Base-by-base conservation (phyloP, 1,140 invertebrate species). In the Heliconius hewitsoni region DNA sequence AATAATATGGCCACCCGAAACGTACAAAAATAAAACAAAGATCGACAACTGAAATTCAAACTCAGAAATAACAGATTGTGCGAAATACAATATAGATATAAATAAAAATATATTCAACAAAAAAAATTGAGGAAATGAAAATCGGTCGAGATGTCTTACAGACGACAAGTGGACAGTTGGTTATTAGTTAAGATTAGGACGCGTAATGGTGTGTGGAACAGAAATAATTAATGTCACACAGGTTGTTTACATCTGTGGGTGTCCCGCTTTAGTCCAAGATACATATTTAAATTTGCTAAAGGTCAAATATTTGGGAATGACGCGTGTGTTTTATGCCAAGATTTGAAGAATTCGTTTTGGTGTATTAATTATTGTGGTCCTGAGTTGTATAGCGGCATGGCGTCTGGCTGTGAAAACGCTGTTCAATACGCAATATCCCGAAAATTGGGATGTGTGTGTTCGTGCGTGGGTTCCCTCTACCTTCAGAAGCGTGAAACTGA, bases 161-260 rank as follows among this genome's bases (percentile, higher is more conserved):
- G 16, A 19, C 74, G 79, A 81, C 76, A 73, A 46, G 27, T 57
- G 60, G 79, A 81, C 76, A 74, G 76, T 73, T 73, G 42, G 55
- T 81, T 77, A 81, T 81, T 81, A 77, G 75, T 77, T 81, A 27
- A 72, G 70, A 74, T 76, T 72, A 50, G 79, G 79, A 81, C 77
- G 19, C 18, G 79, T 77, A 77, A 80, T 80, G 71, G 74, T 76
- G 71, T 73, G 76, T 27, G 50, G 71, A 79, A 57, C 73, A 66
- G 71, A 79, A 79, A 73, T 75, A 75, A 79, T 74, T 74, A 73
- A 79, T 73, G 76, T 77, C 70, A 57, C 55, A 60, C 55, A 11
- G 55, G 55, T 23, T 60, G 55, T 23, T 60, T 23, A 60, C 55
- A 27, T 52, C 50, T 52, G 50, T 52, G 18, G n/a, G 55, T 23